These are phyloP conservation scores for Glyphotaelius pellucidus DNA, from an alignment of 2,888 invertebrate species.

Conservation along the genomic window DNA sequence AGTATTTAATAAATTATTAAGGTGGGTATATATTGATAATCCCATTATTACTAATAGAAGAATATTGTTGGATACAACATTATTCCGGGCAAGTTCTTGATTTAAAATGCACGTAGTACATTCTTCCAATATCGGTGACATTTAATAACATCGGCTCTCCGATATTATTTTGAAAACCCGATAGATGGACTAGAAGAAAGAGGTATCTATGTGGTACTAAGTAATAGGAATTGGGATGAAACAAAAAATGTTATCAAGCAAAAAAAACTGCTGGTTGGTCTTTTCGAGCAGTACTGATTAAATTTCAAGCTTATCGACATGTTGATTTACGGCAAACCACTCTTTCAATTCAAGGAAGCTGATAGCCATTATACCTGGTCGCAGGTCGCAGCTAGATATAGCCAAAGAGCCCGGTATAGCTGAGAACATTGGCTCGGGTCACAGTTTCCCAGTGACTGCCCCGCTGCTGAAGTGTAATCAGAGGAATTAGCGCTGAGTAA, in stretches of 20 bases:
- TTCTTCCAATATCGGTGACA: background rate
- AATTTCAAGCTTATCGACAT: background rate
- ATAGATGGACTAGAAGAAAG: background rate
- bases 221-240: background rate
- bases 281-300: background rate
- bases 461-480: slow-evolving; percentile 63
- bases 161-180: background rate
- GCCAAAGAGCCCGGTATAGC: background rate
- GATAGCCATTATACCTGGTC: background rate
- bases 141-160: no score
- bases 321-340: background rate
- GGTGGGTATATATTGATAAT: no score
- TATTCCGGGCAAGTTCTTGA: no score
- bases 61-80: no score
- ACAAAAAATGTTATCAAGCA: background rate
- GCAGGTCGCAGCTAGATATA: background rate
- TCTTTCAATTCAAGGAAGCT: background rate
- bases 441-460: slow-evolving; percentile 55
- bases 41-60: no score
- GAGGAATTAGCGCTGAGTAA: slow-evolving; percentile 66
- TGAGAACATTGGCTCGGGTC: slow-evolving; percentile 42
- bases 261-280: background rate
- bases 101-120: background rate
- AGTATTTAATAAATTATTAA: background rate
- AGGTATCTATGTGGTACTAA: background rate